Evolutionary conservation across 2,113 vertebrate genomes (phyloP), one percentile per base, ranked within the genome.

Genomic region (Stegostoma tigrinum): DNA sequence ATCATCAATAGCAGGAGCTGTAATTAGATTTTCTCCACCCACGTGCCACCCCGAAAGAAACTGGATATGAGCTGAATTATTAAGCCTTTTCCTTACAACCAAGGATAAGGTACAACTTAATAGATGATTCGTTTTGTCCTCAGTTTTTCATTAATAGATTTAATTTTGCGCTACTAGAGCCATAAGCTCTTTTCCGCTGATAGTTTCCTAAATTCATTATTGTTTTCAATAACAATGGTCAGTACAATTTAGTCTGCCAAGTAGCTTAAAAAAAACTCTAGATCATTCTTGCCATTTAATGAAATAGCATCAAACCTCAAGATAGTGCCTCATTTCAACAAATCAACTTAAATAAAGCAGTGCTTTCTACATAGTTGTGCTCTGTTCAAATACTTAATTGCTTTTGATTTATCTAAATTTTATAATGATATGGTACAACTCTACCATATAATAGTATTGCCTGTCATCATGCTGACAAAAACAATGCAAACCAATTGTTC

Each of bases 251-350:
- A 38, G 1, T 23, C 61, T 38, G 89, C 66, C 89, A 93, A 93
- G 34, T 93, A 93, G 30, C 55, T 93, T 93, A 21, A 66, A 93
- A 21, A 64, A 93, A 64, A 38, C 64, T 34, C 34, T 93, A 93
- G 61, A 38, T 93, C 89, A 93, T 93, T 93, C 61, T 38, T 34
- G 21, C 61, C 61, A 66, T 19, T 64, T 66, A 93, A 93, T 93
- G 89, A 67, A 66, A 93, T n/a, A 93, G 89, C 55, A 93, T 38
- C 61, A 93, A 67, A 64, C 89, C 66, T 93, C 89, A 93, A 93
- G 89, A 67, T 93, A 38, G n/a, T 21, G 67, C 67, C 89, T 45
- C 61, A 93, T 93, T 93, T 93, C 89, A 93, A 19, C 89, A 93
- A 93, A 67, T 93, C 89, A 93, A 93, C 24, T 93, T 93, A 45